Base-by-base conservation (phyloP, 1,140 invertebrate species). In the Colletes gigas region DNA sequence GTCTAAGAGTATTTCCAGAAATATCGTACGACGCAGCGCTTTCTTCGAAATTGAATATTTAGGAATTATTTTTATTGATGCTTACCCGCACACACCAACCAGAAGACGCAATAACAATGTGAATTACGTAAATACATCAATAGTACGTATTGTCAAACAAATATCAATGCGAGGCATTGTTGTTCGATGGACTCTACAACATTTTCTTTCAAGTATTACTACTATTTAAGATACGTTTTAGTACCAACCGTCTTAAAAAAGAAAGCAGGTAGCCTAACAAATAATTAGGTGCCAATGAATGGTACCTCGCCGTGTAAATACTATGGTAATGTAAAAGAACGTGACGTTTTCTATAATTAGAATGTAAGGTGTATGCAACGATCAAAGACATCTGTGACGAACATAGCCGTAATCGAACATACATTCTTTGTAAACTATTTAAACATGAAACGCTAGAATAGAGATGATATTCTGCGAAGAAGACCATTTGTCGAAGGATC, bases 331-430 rank as follows among this genome's bases (percentile, higher is more conserved):
- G 39, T 67, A 55, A 69, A 84, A 60, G 41, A 10, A 83, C 60
- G 63, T 69, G 62, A 83, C 80, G 65, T 79, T 87, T 87, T 88
- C 69, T 87, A 83, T 88, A 78, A 83, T 60, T 87, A 87, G 65
- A 76, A 60, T 65, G 39, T 88, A 87, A 88, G 73, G 21, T 63
- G 47, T 69, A 87, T 88, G 85, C 86, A 88, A 88, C 85, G 86
- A 88, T 84, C 69, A 83, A 87, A 83, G 72, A 81, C 77, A 83
- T 87, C 59, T 55, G 66, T 30, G 76, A 78, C 74, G 75, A 59
- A 76, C n/a, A 17, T 76, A 88, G 59, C 50, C 19, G 15, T 75
- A 84, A 84, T 30, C 39, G 19, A 79, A 77, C 59, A 73, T 77
- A 65, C 54, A 54, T 85, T 83, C 65, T 87, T 78, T 88, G 79